Base-by-base conservation (phyloP, 2,113 vertebrate species). In the Electrona antarctica region DNA sequence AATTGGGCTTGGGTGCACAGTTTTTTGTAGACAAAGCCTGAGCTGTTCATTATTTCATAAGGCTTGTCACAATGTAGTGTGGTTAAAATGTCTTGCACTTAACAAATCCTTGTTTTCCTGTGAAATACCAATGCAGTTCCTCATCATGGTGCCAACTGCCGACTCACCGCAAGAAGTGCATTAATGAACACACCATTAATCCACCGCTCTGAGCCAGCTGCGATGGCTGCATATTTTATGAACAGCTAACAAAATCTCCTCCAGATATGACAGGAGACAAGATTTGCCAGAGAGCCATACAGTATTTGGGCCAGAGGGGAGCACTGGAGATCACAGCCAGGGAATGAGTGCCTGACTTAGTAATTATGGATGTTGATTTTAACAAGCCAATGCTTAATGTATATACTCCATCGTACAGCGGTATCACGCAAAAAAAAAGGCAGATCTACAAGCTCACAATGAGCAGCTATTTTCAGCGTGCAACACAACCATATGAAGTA, bases 311-410 rank as follows among this genome's bases (percentile, higher is more conserved):
- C 33, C 8, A 48, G 48, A 7, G 33, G 29, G 10, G 54, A 45
- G 14, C 29, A 70, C 33, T 41, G 33, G 7, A 46, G 64, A 41
- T 61, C 10, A 3, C 49, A 8, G 9, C 15, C 33, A 41, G 33
- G 33, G 7, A 11, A 50, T n/a, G n/a, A 67, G 47, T 64, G 51
- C 0, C 0, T 13, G 56, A 14, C 29, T 51, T 46, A 54, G 61
- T 63, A 41, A 73, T 55, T 70, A 14, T 10, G 11, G 59, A 12
- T 66, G 33, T 41, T 41, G 8, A 57, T 71, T 57, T 65, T 66
- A 28, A 51, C 28, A 50, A 58, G 60, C 58, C 62, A 48, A 3
- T 64, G 47, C 33, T 41, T 41, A 4, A 41, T 41, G 1, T 4
- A 41, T 41, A 41, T 6, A 4, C 33, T 41, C 33, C 33, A 41